Base-by-base conservation (phyloP, 1,140 invertebrate genomes). In the Zaprionus kolodkinae region DNA sequence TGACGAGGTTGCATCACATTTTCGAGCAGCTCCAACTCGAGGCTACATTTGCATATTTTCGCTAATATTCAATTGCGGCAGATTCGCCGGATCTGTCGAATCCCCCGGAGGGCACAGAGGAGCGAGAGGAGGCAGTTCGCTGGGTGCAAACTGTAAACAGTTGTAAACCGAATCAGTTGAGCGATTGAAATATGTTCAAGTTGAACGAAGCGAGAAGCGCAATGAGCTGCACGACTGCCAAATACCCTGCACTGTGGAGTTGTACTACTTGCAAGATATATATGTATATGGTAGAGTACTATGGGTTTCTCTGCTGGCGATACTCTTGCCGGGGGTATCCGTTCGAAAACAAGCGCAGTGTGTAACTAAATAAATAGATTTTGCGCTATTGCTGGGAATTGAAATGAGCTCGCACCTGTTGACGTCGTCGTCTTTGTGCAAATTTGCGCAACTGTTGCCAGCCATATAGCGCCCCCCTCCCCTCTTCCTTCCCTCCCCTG, bases 321-420 rank as follows among this genome's bases (percentile, higher is more conserved):
- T 21, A 12, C 45, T 62, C 0, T 11, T 30, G 17, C 12, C 13
- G 38, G 36, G 36, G 48, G 62, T 40, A 55, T 65, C 4, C 38
- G 27, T 6, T 30, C 27, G 4, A 50, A 50, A 43, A 43, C 43
- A 43, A 55, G 55, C 72, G 55, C 75, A 81, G 79, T 79, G 69
- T 87, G 76, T 79, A 82, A 82, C 73, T 75, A 75, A 87, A 87
- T 78, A 87, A 87, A 87, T 87, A 87, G 80, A 88, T 84, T 81
- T 80, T 48, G 48, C 68, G 84, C 77, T 72, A 61, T 60, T 57
- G 52, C 62, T 73, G 74, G 54, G 57, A 65, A 86, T 57, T 52
- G 61, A 74, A 73, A 80, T 72, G 68, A 69, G 79, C 70, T 64
- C 69, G 74, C 84, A 87, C 85, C 80, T 87, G 84, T 87, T 83